Conservation (phyloP, 2,797 vertebrate genomes). For the Poeciliopsis infans region DNA sequence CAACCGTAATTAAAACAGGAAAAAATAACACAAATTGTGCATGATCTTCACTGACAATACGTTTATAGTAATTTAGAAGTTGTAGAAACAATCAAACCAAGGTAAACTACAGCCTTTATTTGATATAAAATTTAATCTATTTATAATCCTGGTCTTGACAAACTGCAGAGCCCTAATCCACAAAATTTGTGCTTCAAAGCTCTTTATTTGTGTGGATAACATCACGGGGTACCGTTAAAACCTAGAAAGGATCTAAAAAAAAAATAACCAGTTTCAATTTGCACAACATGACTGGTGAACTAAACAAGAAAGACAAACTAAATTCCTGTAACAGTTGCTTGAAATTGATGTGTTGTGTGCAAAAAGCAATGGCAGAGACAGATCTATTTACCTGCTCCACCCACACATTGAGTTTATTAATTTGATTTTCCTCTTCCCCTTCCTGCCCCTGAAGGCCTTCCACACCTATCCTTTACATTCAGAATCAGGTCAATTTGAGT, state of each 20-base stretch:
- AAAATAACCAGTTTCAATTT: not conserved
- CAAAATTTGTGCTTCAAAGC: not conserved
- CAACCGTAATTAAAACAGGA: not conserved
- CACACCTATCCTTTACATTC: slow-evolving; percentile 18
- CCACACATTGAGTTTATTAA: slow-evolving; percentile 45
- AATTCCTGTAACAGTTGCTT: not conserved
- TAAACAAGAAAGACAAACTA: not conserved
- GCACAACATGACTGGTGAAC: not conserved
- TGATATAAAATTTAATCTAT: not conserved
- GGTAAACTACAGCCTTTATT: not conserved
- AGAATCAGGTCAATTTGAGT: slow-evolving; percentile 64
- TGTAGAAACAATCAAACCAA: not conserved
- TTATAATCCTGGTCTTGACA: not conserved
- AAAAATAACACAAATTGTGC: not conserved
- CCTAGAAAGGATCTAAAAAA: not conserved
- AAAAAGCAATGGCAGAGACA: slow-evolving; percentile 14
- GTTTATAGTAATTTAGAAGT: not conserved
- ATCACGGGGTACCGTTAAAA: not conserved
- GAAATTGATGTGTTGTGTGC: slow-evolving; percentile 19
- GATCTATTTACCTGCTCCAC: slow-evolving; percentile 25
- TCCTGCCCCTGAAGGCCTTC: slow-evolving; percentile 5
- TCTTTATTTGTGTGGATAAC: not conserved
- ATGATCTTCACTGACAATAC: not conserved
- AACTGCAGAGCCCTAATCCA: not conserved
- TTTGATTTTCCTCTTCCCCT: slow-evolving; percentile 26